Conservation (phyloP, 1,140 invertebrate genomes). For the Magallana angulata region DNA sequence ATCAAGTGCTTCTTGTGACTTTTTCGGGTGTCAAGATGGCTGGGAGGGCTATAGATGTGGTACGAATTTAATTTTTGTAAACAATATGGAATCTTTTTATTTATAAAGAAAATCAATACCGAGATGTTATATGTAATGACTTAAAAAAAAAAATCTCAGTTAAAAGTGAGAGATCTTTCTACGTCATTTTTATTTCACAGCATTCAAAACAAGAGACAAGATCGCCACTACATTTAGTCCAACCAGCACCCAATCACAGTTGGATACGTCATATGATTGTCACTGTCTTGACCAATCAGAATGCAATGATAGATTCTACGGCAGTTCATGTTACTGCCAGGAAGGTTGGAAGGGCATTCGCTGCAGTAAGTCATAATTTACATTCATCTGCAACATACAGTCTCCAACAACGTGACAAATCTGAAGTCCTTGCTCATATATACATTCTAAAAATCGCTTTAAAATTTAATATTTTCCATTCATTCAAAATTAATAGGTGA, state of each 20-base stretch:
- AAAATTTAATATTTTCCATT: no score
- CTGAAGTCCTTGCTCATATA: no score
- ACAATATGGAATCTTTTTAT: no score
- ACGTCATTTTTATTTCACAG: neutral
- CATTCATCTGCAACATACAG: no score
- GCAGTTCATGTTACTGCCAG: conserved; percentile 18
- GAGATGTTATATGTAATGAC: no score
- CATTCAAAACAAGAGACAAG: neutral
- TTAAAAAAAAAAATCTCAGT: neutral
- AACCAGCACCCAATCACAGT: neutral
- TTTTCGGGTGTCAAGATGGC: neutral
- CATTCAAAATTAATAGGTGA: no score
- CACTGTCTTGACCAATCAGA: neutral
- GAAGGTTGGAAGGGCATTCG: neutral
- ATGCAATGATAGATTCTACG: neutral
- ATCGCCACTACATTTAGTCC: neutral
- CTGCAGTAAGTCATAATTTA: conserved; percentile 1
- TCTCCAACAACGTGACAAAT: no score
- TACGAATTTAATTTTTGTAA: neutral
- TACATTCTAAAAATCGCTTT: no score
- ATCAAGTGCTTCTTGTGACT: neutral
- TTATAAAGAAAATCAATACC: no score
- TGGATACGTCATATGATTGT: neutral
- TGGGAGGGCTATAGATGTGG: neutral
- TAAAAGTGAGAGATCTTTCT: neutral